Conservation (phyloP, 2,797 vertebrate genomes). For the Mormyrus hasselquistii region DNA sequence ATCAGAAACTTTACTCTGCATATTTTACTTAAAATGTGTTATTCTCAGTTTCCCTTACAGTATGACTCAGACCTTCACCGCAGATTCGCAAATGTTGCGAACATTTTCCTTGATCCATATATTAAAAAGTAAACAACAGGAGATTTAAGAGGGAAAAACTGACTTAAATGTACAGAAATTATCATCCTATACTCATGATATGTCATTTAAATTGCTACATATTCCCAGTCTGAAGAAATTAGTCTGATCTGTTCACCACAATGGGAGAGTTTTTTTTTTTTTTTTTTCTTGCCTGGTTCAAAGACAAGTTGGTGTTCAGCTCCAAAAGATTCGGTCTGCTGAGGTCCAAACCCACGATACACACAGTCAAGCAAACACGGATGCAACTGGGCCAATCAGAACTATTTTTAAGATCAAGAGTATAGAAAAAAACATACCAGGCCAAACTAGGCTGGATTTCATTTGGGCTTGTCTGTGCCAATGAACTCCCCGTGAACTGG, state of each 20-base stretch:
- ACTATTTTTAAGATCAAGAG: not conserved
- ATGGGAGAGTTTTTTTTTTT: not conserved
- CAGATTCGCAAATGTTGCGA: not conserved
- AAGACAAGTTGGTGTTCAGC: not conserved
- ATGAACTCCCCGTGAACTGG: not conserved
- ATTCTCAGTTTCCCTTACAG: not conserved
- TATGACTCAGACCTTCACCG: not conserved
- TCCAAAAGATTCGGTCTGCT: too few relatives aligned
- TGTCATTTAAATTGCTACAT: not conserved
- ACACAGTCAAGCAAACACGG: not conserved
- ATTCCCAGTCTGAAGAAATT: not conserved
- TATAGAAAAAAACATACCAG: not conserved
- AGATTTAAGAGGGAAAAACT: not conserved
- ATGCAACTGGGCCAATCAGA: constrained; percentile 12
- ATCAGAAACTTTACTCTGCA: not conserved
- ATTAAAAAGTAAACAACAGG: not conserved
- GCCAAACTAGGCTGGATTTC: constrained; percentile 23
- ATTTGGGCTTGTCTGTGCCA: not conserved
- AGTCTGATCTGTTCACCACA: not conserved
- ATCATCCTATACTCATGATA: not conserved
- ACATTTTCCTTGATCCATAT: not conserved
- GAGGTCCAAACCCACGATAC: not conserved
- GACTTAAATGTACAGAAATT: not conserved
- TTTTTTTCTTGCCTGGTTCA: not conserved
- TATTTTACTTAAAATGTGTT: not conserved